Conservation (phyloP, 2,113 vertebrate species). For the Cololabis saira region DNA sequence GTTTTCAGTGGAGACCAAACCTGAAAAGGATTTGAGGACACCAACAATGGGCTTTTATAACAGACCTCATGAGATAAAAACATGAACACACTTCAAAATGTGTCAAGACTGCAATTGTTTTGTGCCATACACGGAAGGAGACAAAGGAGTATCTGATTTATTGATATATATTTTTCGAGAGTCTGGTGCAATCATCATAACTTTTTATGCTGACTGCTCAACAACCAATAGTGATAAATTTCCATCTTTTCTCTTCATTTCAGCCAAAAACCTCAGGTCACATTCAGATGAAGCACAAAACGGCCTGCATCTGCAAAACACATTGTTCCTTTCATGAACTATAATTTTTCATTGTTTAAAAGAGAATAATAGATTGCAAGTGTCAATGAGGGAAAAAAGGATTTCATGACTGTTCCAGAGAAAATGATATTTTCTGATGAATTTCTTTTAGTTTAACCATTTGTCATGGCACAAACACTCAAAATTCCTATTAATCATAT, state of each 20-base stretch:
- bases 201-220: conserved; percentile 3
- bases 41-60: conserved; percentile 24
- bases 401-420: conserved; percentile 4
- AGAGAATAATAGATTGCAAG: conserved; percentile 38
- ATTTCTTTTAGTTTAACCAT: conserved; percentile 18
- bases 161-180: too few relatives aligned
- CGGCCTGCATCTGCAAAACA: conserved; percentile 34
- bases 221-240: neutral
- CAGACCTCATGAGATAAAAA: neutral
- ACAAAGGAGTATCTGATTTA: conserved; percentile 1
- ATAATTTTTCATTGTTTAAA: conserved; percentile 50
- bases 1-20: conserved; percentile 39
- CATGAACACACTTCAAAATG: neutral
- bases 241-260: conserved; percentile 13
- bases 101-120: neutral
- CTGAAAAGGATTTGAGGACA: conserved; percentile 26
- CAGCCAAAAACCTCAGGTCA: conserved; percentile 40
- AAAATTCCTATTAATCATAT: too few relatives aligned
- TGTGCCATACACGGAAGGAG: neutral
- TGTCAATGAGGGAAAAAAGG: conserved; percentile 21
- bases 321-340: conserved; percentile 24
- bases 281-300: conserved; percentile 48
- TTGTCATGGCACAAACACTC: neutral
- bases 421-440: conserved; percentile 6
- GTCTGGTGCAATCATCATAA: neutral